These are phyloP conservation scores for Labrus mixtus DNA, from an alignment of 2,113 vertebrate genomes.

Conservation along the genomic window DNA sequence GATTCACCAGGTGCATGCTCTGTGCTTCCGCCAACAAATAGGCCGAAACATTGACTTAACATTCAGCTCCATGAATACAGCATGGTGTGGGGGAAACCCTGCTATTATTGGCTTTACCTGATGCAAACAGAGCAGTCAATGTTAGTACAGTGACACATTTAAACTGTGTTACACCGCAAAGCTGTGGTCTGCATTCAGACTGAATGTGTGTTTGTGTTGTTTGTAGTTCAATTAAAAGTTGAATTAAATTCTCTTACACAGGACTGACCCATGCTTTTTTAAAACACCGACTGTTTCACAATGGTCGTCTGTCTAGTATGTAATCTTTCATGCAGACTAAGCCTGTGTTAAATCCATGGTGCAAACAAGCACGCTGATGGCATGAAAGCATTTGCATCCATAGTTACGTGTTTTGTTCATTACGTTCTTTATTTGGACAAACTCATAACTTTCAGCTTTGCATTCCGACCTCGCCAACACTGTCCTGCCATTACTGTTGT, in stretches of 20 bases:
- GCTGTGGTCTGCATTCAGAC: neutral
- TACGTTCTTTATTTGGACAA: neutral
- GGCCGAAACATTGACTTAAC: no score
- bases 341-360: constrained; percentile 5
- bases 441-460: neutral
- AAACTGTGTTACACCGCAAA: neutral
- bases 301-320: neutral
- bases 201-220: neutral
- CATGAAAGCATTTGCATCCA: neutral
- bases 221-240: neutral
- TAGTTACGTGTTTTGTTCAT: neutral
- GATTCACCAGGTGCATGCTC: no score
- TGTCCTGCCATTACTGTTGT: neutral
- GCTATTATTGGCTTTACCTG: neutral
- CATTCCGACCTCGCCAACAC: no score
- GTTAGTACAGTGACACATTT: constrained; percentile 4
- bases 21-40: no score
- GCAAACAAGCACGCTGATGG: neutral
- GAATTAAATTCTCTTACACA: neutral
- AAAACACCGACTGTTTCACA: neutral
- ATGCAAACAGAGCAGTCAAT: neutral
- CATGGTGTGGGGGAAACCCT: neutral
- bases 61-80: neutral
- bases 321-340: neutral
- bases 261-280: neutral